These are phyloP conservation scores for Borostomias antarcticus DNA, from an alignment of 2,797 vertebrate genomes.

Conservation along the genomic window DNA sequence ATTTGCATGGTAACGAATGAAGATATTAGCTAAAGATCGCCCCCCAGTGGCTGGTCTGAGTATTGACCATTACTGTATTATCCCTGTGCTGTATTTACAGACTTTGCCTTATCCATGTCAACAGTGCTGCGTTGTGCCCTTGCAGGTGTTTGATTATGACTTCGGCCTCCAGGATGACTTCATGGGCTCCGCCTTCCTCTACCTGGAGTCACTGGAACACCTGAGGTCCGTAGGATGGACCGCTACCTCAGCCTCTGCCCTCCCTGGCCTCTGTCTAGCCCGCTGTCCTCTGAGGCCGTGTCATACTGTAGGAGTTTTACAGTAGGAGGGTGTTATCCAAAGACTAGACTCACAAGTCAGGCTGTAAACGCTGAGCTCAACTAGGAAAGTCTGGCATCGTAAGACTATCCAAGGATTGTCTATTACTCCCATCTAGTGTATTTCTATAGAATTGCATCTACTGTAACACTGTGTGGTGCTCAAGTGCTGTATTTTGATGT, in stretches of 20 bases:
- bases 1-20: too few relatives aligned
- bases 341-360: too few relatives aligned
- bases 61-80: neutral
- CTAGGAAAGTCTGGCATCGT: too few relatives aligned
- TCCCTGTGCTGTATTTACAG: neutral
- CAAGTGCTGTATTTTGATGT: too few relatives aligned
- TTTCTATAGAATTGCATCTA: neutral
- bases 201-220: conserved; percentile 88
- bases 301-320: too few relatives aligned
- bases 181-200: conserved; percentile 91
- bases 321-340: too few relatives aligned
- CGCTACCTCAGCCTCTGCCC: neutral
- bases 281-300: neutral
- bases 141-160: conserved; percentile 94
- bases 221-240: conserved; percentile 77
- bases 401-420: too few relatives aligned
- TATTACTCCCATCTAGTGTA: conserved; percentile 29
- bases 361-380: too few relatives aligned
- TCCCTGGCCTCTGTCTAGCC: neutral
- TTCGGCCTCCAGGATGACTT: conserved; percentile 98
- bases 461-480: neutral
- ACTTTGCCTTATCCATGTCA: neutral
- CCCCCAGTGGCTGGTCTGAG: neutral
- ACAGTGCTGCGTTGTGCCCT: conserved; percentile 5
- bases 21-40: too few relatives aligned